A percentile compares a stretch with the other conserved stretches of the same genome.
Conservation (phyloP, 2,888 invertebrate genomes). For the Acanthacorydalis orientalis region DNA sequence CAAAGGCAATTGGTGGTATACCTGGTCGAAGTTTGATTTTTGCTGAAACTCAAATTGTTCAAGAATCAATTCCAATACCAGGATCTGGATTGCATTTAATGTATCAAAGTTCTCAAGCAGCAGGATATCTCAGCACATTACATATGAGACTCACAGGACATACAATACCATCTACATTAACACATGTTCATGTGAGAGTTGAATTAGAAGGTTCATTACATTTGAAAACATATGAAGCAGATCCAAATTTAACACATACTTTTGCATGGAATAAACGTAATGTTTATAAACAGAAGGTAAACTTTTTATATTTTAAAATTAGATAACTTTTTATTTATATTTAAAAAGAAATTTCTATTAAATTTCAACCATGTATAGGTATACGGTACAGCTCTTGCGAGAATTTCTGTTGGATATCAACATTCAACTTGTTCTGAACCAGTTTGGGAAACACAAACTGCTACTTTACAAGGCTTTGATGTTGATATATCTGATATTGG, state of each 20-base stretch:
- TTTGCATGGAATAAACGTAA: conserved; percentile 98
- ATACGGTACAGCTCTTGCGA: conserved; percentile 74
- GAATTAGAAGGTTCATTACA: conserved; percentile 88
- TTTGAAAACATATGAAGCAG: conserved; percentile 87
- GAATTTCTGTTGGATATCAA: conserved; percentile 86
- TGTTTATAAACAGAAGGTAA: conserved; percentile 87
- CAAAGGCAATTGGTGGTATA: conserved; percentile 73
- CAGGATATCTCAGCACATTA: conserved; percentile 86
- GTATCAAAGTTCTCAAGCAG: conserved; percentile 89
- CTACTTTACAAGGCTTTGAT: conserved; percentile 87
- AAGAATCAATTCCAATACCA: conserved; percentile 86
- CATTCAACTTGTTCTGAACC: conserved; percentile 73
- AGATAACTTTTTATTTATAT: neutral
- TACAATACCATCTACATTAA: conserved; percentile 60
- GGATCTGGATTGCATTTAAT: conserved; percentile 86
- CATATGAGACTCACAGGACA: conserved; percentile 75
- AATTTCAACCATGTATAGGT: conserved; percentile 20
- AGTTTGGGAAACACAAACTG: conserved; percentile 91
- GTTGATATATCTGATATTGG: conserved; percentile 94
- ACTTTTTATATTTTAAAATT: neutral
- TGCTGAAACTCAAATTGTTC: conserved; percentile 92
- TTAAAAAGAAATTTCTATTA: conserved; percentile 2
- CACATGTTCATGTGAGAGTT: conserved; percentile 80
- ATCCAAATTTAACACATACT: conserved; percentile 85
- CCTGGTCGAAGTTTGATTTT: conserved; percentile 70